Base-by-base conservation (phyloP, 2,888 invertebrate genomes). In the Acleris holmiana region DNA sequence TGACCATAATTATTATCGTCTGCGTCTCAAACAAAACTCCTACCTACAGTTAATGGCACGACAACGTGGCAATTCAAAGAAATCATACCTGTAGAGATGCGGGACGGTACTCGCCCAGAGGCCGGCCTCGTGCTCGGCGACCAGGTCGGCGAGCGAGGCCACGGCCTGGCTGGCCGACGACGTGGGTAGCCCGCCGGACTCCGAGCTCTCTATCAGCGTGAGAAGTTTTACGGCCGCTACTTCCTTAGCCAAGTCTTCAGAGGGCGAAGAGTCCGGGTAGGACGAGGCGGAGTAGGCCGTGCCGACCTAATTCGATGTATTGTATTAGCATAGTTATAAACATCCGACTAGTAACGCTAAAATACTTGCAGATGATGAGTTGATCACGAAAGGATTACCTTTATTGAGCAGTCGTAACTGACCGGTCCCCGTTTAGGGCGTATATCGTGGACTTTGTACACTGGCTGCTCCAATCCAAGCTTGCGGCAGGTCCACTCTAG, bases 61-160 rank as follows among this genome's bases (percentile, higher is more conserved):
- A 35, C 29, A 0, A 3, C 10, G 7, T 35, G 3, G 3, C 8
- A 35, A 13, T 35, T 35, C 1, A 13, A 35, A 35, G 35, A 35
- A 35, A 13, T 35, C 7, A 29, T 68, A 93, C 93, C 93, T 93
- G 77, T 94, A 94, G 70, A 93, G 79, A 69, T 93, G 89, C 35
- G 94, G 93, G 68, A 95, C 87, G 56, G 91, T 93, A 69, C 85
- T 93, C 6, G 93, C 93, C 89, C 94, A 94, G 19, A 95, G 83
- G 15, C 95, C 95, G 66, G 93, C 91, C 54, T 93, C 92, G 76
- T 91, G 89, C 73, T 86, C 88, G 1, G 87, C 80, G 18, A 93
- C 86, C 17, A 93, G 82, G 57, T 85, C 81, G n/a, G 81, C 76
- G 51, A 93, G 88, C 46, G 74, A 74, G 13, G 75, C 57, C 44